Percentiles rank a stretch among this genome's conserved stretches.
phyloP scores from a whole-genome alignment of 2,113 vertebrate species.

The Chaetorhynchus papuensis region DNA sequence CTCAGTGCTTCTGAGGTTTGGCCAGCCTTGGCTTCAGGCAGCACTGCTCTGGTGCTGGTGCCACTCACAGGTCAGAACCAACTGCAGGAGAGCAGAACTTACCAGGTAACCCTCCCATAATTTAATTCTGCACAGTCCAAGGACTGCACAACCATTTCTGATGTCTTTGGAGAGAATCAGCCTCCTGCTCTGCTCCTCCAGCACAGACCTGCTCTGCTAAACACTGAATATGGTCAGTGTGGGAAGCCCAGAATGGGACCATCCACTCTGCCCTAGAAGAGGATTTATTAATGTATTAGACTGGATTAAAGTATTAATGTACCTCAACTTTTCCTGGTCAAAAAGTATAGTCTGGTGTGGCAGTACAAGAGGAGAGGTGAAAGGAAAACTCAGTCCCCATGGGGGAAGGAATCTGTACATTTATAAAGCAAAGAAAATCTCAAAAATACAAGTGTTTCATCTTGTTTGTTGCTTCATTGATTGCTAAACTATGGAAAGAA shows the following conservation, averaged over 20 bases:
- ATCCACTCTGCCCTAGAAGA: background rate
- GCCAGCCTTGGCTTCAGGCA: background rate
- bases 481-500: background rate
- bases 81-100: background rate
- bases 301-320: background rate
- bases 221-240: background rate
- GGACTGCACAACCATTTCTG: background rate
- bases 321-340: background rate
- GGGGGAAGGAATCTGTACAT: background rate
- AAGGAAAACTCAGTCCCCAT: background rate
- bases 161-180: background rate
- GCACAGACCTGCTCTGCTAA: background rate
- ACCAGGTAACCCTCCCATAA: background rate
- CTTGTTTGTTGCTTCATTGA: background rate
- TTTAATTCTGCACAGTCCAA: background rate
- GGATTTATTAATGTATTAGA: background rate
- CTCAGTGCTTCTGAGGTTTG: background rate
- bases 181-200: background rate
- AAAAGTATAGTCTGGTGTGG: background rate
- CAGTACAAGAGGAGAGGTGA: background rate
- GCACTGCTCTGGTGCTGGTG: background rate
- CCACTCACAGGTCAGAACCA: background rate
- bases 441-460: background rate
- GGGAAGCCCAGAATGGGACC: background rate
- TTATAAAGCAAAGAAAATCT: background rate